A percentile compares a stretch with the other conserved stretches of the same genome.
Evolutionary conservation across 1,140 invertebrate species (phyloP).

Genomic region (Hormaphis cornu): DNA sequence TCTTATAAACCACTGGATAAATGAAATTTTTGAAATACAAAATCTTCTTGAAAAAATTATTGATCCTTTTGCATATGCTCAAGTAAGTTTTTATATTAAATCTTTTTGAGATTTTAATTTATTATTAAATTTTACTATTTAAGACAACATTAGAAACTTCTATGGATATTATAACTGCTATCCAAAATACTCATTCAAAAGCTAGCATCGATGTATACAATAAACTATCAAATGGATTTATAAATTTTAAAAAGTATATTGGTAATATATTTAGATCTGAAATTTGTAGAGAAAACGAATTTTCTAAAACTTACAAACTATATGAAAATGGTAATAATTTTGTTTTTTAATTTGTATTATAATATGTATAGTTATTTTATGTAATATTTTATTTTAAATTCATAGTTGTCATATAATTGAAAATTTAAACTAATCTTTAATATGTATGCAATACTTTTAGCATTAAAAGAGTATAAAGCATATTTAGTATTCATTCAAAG

Average conservation of each 20-base stretch:
- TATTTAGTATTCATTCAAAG: not conserved
- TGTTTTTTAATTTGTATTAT: too few species aligned
- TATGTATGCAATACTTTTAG: not conserved
- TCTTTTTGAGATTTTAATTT: not conserved
- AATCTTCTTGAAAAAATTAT: conserved; percentile 1
- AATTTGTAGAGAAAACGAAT: not conserved
- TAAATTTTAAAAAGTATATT: conserved; percentile 8
- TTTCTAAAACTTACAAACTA: not conserved
- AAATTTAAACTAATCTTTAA: not conserved
- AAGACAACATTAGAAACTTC: conserved; percentile 12
- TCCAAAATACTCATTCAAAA: not conserved
- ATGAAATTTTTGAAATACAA: conserved; percentile 12
- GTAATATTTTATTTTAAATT: not conserved
- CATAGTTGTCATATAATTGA: too few species aligned
- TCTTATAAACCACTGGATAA: conserved; percentile 9
- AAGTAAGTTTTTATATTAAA: conserved; percentile 2
- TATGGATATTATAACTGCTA: not conserved
- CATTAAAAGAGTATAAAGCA: conserved; percentile 2
- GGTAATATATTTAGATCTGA: not conserved
- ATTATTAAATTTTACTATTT: not conserved
- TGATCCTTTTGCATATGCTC: not conserved
- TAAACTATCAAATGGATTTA: not conserved
- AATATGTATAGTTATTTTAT: too few species aligned
- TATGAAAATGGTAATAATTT: not conserved
- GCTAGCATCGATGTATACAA: not conserved